phyloP scores from a whole-genome alignment of 2,797 vertebrate genomes.

The Semotilus atromaculatus region DNA sequence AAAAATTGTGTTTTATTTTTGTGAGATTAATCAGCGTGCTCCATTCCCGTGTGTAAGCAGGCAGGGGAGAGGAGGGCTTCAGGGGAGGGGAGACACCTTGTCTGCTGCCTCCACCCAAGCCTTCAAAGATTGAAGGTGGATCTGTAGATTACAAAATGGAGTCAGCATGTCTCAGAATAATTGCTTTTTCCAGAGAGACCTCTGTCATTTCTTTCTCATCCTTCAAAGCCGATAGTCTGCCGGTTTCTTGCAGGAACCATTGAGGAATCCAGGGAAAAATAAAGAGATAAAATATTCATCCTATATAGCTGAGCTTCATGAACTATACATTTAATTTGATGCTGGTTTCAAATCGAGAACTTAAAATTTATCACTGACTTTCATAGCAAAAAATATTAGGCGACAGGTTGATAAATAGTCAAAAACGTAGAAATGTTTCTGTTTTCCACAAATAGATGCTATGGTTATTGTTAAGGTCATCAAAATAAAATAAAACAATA shows the following conservation, averaged over 20 bases:
- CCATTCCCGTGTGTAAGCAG: slow-evolving; percentile 20
- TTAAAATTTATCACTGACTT: slow-evolving; percentile 9
- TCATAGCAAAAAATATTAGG: background rate
- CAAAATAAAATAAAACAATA: background rate
- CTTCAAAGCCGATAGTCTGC: slow-evolving; percentile 26
- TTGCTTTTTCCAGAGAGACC: slow-evolving; percentile 63
- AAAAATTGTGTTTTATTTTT: slow-evolving; percentile 50
- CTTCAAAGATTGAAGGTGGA: slow-evolving; percentile 68
- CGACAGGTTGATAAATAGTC: background rate
- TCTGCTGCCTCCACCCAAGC: slow-evolving; percentile 60
- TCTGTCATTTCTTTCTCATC: slow-evolving; percentile 51
- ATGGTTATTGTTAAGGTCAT: background rate
- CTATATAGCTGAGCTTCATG: slow-evolving; percentile 3
- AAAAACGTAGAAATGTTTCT: too few species aligned
- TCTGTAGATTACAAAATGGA: slow-evolving; percentile 70
- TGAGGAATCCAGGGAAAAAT: slow-evolving; percentile 17
- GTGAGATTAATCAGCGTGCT: slow-evolving; percentile 57
- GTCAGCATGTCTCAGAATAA: slow-evolving; percentile 67
- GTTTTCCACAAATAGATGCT: background rate
- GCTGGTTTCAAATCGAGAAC: background rate
- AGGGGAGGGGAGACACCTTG: slow-evolving; percentile 14
- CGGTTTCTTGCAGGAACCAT: slow-evolving; percentile 43
- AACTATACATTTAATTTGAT: slow-evolving; percentile 23
- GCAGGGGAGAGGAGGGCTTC: slow-evolving; percentile 13
- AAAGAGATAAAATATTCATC: slow-evolving; percentile 21